These are phyloP conservation scores for Mechanitis mazaeus DNA, from an alignment of 2,888 invertebrate species.

Conservation along the genomic window DNA sequence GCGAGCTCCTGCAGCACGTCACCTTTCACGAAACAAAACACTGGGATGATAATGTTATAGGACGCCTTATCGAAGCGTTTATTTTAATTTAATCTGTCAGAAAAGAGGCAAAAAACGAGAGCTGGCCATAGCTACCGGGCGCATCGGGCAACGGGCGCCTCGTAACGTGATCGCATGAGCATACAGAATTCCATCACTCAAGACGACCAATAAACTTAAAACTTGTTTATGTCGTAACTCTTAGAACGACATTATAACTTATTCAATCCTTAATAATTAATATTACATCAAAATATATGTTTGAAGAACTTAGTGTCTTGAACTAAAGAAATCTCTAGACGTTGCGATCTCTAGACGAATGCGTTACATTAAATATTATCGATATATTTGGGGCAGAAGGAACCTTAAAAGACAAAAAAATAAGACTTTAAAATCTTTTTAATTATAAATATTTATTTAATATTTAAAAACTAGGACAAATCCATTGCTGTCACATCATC, in stretches of 20 bases:
- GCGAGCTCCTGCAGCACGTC: slow-evolving; percentile 69
- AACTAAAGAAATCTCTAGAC: too few relatives aligned
- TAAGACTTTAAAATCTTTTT: too few relatives aligned
- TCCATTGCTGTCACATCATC: too few relatives aligned
- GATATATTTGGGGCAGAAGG: too few relatives aligned
- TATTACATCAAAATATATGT: too few relatives aligned
- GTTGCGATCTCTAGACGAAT: too few relatives aligned
- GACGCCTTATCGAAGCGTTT: slow-evolving; percentile 73
- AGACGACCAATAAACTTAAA: slow-evolving; percentile 11
- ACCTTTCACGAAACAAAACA: slow-evolving; percentile 72
- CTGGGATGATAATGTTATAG: slow-evolving; percentile 68
- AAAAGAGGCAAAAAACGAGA: slow-evolving; percentile 65
- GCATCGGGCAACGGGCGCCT: slow-evolving; percentile 36
- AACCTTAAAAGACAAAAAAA: too few relatives aligned
- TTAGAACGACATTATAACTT: not conserved
- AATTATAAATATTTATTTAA: too few relatives aligned
- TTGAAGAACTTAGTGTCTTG: too few relatives aligned
- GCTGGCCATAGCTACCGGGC: slow-evolving; percentile 60
- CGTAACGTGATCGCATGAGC: slow-evolving; percentile 40
- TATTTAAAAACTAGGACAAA: too few relatives aligned
- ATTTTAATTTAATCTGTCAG: slow-evolving; percentile 77
- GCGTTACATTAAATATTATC: too few relatives aligned
- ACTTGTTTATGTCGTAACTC: not conserved
- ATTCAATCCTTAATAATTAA: too few relatives aligned
- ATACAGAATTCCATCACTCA: slow-evolving; percentile 37